Percentiles rank a stretch among this genome's conserved stretches.
phyloP scores from a whole-genome alignment of 92 coral and sea anemone species.

The Umimayanthus kanabou region DNA sequence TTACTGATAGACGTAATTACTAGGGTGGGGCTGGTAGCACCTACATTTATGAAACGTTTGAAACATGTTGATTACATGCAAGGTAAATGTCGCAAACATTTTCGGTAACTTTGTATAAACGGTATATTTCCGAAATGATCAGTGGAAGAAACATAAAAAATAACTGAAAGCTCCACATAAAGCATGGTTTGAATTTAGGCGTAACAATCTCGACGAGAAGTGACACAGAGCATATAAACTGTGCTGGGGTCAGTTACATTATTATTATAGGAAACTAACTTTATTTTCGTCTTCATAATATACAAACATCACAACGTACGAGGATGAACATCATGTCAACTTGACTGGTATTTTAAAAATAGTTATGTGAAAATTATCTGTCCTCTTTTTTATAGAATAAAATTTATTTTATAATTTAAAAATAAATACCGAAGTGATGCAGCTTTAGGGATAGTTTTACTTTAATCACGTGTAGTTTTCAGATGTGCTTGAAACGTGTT shows the following conservation, averaged over 20 bases:
- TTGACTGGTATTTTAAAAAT: no score
- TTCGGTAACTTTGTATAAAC: background rate
- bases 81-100: background rate
- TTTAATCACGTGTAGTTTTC: background rate
- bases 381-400: background rate
- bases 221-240: background rate
- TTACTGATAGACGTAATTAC: slow-evolving; percentile 11
- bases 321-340: no score
- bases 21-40: background rate
- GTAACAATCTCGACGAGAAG: background rate
- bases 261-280: background rate
- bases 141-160: background rate
- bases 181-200: no score
- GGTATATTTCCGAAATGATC: background rate
- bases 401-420: no score
- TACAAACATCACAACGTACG: no score
- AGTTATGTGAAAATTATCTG: no score
- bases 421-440: no score
- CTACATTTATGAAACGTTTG: background rate
- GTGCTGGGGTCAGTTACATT: background rate
- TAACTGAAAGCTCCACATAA: background rate
- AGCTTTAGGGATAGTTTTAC: no score
- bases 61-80: background rate
- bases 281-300: no score
- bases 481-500: background rate